Evolutionary conservation across 1,140 invertebrate genomes (phyloP).

Genomic region (Drosophila pallidifrons): DNA sequence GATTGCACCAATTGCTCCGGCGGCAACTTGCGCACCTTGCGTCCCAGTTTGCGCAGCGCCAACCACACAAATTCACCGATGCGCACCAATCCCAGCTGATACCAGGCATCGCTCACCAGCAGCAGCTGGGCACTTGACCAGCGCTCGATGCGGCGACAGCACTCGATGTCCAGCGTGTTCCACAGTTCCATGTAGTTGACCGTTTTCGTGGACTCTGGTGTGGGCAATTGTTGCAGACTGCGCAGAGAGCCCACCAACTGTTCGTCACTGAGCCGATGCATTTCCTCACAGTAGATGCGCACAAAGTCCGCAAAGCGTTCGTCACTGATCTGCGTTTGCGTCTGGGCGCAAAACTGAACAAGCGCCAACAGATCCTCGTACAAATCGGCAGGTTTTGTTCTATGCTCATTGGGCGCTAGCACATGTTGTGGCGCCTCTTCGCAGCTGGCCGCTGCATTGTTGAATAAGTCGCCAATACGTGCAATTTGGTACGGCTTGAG

Average conservation of each 20-base stretch:
- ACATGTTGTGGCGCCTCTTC: conserved; percentile 9
- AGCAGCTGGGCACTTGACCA: conserved; percentile 85
- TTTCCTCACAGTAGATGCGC: conserved; percentile 78
- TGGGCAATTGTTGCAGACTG: conserved; percentile 79
- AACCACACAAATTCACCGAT: conserved; percentile 85
- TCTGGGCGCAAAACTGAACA: conserved; percentile 70
- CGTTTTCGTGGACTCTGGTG: conserved; percentile 61
- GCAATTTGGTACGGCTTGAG: conserved; percentile 74
- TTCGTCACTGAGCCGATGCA: conserved; percentile 84
- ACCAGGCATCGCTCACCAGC: conserved; percentile 86
- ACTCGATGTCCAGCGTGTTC: conserved; percentile 86
- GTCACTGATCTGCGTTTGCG: conserved; percentile 68
- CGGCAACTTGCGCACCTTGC: conserved; percentile 84
- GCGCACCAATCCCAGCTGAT: conserved; percentile 82
- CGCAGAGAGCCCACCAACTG: conserved; percentile 83
- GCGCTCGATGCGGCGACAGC: conserved; percentile 79
- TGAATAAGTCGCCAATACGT: background rate
- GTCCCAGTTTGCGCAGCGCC: conserved; percentile 85
- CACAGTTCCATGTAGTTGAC: conserved; percentile 86
- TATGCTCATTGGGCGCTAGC: conserved; percentile 1
- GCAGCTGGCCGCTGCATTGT: background rate
- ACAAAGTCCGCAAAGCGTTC: conserved; percentile 84
- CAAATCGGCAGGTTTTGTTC: conserved; percentile 56
- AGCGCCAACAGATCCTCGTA: conserved; percentile 79
- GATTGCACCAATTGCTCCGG: conserved; percentile 86